Evolutionary conservation across 2,888 invertebrate genomes (phyloP), one percentile per base, ranked within the genome.

Genomic region (Eristalis tenax): DNA sequence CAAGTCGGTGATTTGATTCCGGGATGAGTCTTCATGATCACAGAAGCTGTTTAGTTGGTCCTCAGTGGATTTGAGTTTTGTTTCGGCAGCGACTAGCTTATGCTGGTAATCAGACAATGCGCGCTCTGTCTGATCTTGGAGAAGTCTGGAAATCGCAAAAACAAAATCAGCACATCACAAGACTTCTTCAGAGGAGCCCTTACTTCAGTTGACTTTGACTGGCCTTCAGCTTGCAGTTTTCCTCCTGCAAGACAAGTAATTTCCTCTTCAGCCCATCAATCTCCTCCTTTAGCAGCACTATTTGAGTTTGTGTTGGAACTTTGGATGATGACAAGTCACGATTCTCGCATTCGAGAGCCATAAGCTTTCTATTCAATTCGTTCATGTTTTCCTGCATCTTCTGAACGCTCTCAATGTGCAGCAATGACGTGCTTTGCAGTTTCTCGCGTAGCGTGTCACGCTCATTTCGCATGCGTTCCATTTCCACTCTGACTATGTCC

Each of bases 101-200:
- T 94, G 94, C 91, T 96, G 96, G 77, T 95, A 94, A 89, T 96
- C 96, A 75, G 94, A 94, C 83, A 96, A 94, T 63, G 96, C 95
- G 90, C 95, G 95, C 92, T 97, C 97, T 4, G 96, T 96, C 94
- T 97, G 96, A 90, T 96, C 94, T 90, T 97, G 96, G 68, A 96
- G 93, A 88, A 95, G 94, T 92, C 96, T 97, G 76, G 18, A 50
- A 50, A 18, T 1, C 32, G 5, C 32, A 6, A 4, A 32, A 93
- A 88, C 64, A 81, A 70, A 64, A 38, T 63, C 35, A 63, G 0
- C 22, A 63, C 22, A 59, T 13, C 28, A 40, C 18, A n/a, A n/a
- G 3, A 22, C 18, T 15, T 56, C 23, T 96, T 90, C 95, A 0
- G 11, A 23, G 23, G 56, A 59, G n/a, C 2, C 90, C 92, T 91